phyloP scores from a whole-genome alignment of 2,113 vertebrate genomes.

The Irena cyanogastra region DNA sequence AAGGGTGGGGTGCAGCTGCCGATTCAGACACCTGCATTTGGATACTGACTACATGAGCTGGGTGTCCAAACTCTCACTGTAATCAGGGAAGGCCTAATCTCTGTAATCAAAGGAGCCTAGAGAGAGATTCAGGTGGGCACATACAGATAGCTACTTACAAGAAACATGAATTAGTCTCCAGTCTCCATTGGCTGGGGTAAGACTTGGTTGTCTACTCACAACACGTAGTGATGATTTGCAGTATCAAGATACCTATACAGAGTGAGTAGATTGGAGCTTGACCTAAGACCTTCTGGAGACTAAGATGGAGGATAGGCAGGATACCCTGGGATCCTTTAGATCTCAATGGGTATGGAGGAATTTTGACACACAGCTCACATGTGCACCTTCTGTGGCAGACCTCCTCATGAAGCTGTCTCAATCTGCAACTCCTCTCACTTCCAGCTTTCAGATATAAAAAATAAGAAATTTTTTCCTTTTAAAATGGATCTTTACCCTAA shows the following conservation, averaged over 20 bases:
- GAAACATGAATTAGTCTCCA: neutral
- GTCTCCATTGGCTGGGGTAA: neutral
- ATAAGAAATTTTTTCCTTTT: neutral
- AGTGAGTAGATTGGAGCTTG: neutral
- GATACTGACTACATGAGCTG: neutral
- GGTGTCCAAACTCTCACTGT: fast-evolving
- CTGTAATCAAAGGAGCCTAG: neutral
- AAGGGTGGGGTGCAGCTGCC: neutral
- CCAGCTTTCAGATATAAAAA: neutral
- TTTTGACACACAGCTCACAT: neutral
- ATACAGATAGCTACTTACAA: neutral
- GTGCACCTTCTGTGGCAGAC: neutral
- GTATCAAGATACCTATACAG: neutral
- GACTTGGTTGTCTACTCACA: neutral
- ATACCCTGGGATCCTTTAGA: neutral
- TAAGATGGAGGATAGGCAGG: neutral
- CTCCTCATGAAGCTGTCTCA: neutral
- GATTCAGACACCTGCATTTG: neutral
- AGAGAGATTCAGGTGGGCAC: neutral
- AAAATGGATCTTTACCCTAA: neutral
- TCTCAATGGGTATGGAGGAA: neutral
- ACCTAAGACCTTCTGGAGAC: neutral
- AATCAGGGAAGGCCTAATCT: neutral
- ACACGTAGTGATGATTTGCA: neutral
- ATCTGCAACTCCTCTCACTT: neutral